A percentile compares a stretch with the other conserved stretches of the same genome.
phyloP scores from a whole-genome alignment of 2,888 invertebrate species.

The Timema cristinae region DNA sequence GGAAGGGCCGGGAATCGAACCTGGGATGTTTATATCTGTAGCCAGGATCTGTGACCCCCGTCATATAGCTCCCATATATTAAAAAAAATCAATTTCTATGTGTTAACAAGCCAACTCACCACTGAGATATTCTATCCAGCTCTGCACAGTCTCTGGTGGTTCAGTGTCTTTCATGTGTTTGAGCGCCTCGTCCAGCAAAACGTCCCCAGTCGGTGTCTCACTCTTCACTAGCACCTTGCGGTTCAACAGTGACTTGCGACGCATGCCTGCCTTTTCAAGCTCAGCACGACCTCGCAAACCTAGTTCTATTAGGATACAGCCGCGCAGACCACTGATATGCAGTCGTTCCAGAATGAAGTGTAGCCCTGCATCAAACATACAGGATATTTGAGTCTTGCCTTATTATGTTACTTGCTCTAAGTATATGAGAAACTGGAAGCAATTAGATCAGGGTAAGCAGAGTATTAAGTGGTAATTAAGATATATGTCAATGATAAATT shows the following conservation, averaged over 20 bases:
- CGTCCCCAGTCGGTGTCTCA: conserved; percentile 96
- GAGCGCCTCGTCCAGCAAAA: conserved; percentile 87
- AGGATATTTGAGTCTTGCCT: neutral
- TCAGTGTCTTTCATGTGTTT: conserved; percentile 98
- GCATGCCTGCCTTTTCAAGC: conserved; percentile 94
- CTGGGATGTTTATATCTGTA: no score
- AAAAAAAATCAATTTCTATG: neutral
- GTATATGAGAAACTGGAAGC: no score
- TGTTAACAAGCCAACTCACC: conserved; percentile 54
- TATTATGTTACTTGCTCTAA: no score
- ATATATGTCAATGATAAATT: no score
- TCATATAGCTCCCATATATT: neutral
- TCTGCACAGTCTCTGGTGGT: conserved; percentile 94
- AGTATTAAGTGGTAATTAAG: no score
- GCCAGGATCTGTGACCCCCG: no score
- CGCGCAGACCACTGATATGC: conserved; percentile 97
- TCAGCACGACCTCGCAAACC: conserved; percentile 92
- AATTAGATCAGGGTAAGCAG: no score
- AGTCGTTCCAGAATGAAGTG: conserved; percentile 99
- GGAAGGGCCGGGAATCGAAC: no score
- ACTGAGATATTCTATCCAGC: conserved; percentile 99
- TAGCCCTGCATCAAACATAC: conserved; percentile 67
- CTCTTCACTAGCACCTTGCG: conserved; percentile 78
- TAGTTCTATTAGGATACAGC: conserved; percentile 97
- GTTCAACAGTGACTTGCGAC: conserved; percentile 84